Percentiles rank a stretch among this genome's conserved stretches.
Conservation (phyloP, 1,140 invertebrate genomes). For the Ostrea denselamellosa region DNA sequence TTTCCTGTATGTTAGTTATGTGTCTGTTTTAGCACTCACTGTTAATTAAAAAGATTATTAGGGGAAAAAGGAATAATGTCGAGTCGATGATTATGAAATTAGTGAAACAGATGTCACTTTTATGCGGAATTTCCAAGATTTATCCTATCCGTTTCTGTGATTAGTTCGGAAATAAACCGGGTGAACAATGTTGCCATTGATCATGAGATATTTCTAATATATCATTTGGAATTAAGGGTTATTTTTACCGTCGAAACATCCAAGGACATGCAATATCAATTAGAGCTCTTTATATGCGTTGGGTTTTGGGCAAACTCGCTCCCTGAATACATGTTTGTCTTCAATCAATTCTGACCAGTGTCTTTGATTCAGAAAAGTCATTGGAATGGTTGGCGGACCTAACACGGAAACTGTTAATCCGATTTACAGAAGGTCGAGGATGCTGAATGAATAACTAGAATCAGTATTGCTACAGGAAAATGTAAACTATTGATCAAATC, state of each 20-base stretch:
- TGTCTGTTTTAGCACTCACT: conserved; percentile 2
- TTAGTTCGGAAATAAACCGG: not conserved
- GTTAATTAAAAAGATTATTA: conserved; percentile 12
- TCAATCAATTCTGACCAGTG: no score
- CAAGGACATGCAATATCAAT: not conserved
- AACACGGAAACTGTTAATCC: no score
- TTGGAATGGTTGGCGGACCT: no score
- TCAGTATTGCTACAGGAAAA: no score
- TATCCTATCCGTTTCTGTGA: not conserved
- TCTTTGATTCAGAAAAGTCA: no score
- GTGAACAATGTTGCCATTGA: not conserved
- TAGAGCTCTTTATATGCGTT: not conserved
- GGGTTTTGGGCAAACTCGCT: not conserved
- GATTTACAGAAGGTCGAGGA: no score
- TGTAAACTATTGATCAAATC: no score
- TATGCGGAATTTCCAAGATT: not conserved
- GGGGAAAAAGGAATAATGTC: not conserved
- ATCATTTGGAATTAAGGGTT: not conserved
- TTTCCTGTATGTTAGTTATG: not conserved
- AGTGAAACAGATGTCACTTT: conserved; percentile 23
- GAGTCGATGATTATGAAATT: conserved; percentile 10
- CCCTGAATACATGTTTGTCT: not conserved
- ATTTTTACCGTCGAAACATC: not conserved
- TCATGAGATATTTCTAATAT: not conserved
- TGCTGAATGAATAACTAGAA: no score